phyloP scores from a whole-genome alignment of 2,797 vertebrate genomes.

The Chaetodon trifasciatus region DNA sequence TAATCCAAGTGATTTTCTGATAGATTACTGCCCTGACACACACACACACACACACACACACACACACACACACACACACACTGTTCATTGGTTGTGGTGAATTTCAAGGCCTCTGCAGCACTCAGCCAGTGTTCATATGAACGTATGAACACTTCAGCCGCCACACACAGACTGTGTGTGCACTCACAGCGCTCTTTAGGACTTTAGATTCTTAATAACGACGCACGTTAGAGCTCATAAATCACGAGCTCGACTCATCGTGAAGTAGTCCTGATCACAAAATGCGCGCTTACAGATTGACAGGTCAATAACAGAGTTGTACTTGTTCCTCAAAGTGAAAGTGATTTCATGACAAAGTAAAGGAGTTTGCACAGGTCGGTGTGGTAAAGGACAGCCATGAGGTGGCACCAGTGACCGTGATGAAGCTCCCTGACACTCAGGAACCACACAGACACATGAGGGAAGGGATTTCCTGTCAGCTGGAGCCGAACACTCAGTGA shows the following conservation, averaged over 20 bases:
- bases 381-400: slow-evolving; percentile 28
- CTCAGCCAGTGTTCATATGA: neutral
- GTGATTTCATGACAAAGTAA: neutral
- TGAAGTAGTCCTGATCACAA: neutral
- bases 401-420: slow-evolving; percentile 35
- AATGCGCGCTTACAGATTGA: too few relatives aligned
- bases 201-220: neutral
- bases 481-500: neutral
- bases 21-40: neutral
- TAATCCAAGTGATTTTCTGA: neutral
- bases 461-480: neutral
- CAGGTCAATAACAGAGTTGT: neutral
- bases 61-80: neutral
- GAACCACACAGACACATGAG: neutral
- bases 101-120: neutral
- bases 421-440: neutral
- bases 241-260: neutral
- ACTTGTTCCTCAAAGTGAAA: neutral
- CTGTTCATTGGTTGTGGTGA: slow-evolving; percentile 1
- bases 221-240: neutral
- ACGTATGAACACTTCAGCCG: neutral
- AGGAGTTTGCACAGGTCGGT: neutral
- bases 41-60: neutral
- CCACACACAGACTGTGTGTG: neutral
- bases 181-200: neutral